Conservation (phyloP, 2,113 vertebrate species). For the Tachysurus vachellii region DNA sequence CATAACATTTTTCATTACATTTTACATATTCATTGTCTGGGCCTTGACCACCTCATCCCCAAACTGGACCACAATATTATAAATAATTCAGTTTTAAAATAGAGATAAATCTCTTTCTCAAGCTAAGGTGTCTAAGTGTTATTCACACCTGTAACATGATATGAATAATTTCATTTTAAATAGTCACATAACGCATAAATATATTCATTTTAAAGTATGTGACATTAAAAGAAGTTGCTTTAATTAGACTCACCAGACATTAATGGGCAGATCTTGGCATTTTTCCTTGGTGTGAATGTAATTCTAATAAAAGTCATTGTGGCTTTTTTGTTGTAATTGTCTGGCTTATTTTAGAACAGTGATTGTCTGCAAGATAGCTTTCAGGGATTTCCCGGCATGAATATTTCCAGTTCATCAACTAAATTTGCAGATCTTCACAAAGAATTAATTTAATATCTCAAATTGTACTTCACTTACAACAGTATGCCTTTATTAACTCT, state of each 20-base stretch:
- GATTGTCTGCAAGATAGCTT: neutral
- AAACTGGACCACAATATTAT: neutral
- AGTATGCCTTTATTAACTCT: neutral
- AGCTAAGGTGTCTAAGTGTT: neutral
- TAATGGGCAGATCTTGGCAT: neutral
- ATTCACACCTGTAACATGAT: neutral
- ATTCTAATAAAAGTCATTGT: neutral
- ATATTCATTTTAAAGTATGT: neutral
- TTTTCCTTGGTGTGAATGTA: conserved; percentile 4
- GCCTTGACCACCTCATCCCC: neutral
- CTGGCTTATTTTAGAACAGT: neutral
- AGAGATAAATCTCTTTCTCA: neutral
- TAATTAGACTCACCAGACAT: neutral
- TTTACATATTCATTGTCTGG: neutral
- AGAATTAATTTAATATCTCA: neutral
- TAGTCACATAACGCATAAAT: neutral
- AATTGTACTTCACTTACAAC: neutral
- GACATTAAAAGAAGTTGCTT: neutral
- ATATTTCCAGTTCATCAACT: conserved; percentile 16
- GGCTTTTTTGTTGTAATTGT: neutral
- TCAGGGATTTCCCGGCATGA: conserved; percentile 1
- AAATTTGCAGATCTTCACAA: neutral
- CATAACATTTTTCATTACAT: neutral
- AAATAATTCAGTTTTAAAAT: neutral
- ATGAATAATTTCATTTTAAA: neutral